Evolutionary conservation across 2,888 invertebrate species (phyloP).

Genomic region (Halocaridina rubra): DNA sequence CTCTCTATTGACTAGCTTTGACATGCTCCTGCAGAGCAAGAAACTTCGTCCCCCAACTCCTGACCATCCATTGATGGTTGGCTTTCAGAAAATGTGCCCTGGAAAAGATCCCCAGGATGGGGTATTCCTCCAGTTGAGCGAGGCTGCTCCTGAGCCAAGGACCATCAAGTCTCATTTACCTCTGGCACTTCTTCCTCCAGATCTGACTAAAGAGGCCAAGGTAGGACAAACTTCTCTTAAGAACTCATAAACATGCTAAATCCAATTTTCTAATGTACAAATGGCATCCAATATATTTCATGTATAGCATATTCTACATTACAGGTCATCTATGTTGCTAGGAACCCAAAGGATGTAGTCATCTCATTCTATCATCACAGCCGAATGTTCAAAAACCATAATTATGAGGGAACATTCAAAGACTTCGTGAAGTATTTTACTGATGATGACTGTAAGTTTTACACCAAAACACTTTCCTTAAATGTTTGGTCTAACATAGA

Average conservation of each 20-base stretch:
- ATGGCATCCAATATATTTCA: too few relatives aligned
- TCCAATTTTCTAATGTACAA: too few relatives aligned
- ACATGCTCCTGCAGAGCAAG: conserved; percentile 12
- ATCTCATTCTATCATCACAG: conserved; percentile 43
- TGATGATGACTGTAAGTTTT: conserved; percentile 36
- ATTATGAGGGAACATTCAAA: conserved; percentile 19
- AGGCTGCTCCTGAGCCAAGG: conserved; percentile 26
- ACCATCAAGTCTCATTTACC: conserved; percentile 55
- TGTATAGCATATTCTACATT: too few relatives aligned
- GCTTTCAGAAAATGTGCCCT: conserved; percentile 43
- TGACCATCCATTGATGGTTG: conserved; percentile 32
- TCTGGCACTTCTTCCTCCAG: conserved; percentile 33
- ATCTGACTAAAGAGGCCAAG: conserved; percentile 31
- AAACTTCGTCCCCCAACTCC: not conserved
- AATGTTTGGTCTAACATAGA: too few relatives aligned
- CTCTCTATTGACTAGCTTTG: too few relatives aligned
- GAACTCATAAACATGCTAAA: too few relatives aligned
- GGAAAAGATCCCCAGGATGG: conserved; percentile 40
- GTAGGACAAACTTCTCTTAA: too few relatives aligned
- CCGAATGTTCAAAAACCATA: conserved; percentile 31
- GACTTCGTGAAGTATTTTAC: conserved; percentile 42
- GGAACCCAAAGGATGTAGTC: conserved; percentile 39
- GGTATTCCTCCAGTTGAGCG: conserved; percentile 38
- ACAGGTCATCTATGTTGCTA: conserved; percentile 44
- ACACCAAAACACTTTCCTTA: too few relatives aligned